A percentile compares a stretch with the other conserved stretches of the same genome.
Evolutionary conservation across 2,888 invertebrate species (phyloP).

Genomic region (Gisinianus flammeolus): DNA sequence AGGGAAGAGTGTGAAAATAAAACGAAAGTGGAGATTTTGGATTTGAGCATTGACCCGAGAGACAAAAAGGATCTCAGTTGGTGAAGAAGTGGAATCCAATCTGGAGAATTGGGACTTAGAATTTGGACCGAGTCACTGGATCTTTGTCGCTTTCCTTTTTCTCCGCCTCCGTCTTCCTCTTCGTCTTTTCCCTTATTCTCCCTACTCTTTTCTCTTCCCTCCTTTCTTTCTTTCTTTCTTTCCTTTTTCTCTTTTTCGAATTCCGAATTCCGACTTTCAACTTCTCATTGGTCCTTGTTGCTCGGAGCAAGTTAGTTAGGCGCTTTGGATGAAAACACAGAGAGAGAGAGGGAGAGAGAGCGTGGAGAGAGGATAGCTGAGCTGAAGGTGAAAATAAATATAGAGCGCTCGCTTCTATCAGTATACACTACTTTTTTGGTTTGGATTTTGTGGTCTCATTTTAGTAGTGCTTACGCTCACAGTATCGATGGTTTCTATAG

Average conservation of each 20-base stretch:
- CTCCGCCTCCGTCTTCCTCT: neutral
- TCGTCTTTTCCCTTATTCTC: neutral
- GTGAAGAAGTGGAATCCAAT: slow-evolving; percentile 29
- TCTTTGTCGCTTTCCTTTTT: slow-evolving; percentile 16
- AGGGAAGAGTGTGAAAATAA: slow-evolving; percentile 13
- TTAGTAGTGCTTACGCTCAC: too few species aligned
- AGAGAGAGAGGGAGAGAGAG: too few species aligned
- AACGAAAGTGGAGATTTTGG: slow-evolving; percentile 10
- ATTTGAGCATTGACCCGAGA: slow-evolving; percentile 25
- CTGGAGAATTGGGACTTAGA: slow-evolving; percentile 34
- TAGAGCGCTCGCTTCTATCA: too few species aligned
- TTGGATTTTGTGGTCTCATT: too few species aligned
- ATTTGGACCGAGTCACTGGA: slow-evolving; percentile 13
- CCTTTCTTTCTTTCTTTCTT: neutral
- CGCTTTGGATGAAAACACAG: too few species aligned
- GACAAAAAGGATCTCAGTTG: slow-evolving; percentile 20
- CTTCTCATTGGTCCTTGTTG: neutral
- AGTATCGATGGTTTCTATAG: too few species aligned
- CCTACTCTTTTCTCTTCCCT: neutral
- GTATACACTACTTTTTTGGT: too few species aligned
- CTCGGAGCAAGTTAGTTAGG: too few species aligned
- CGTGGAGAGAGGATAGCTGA: too few species aligned
- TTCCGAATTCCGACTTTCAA: neutral
- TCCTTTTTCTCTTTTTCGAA: neutral
- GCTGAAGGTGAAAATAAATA: too few species aligned